phyloP scores from a whole-genome alignment of 2,888 invertebrate genomes.

The Caenorhabditis afra region DNA sequence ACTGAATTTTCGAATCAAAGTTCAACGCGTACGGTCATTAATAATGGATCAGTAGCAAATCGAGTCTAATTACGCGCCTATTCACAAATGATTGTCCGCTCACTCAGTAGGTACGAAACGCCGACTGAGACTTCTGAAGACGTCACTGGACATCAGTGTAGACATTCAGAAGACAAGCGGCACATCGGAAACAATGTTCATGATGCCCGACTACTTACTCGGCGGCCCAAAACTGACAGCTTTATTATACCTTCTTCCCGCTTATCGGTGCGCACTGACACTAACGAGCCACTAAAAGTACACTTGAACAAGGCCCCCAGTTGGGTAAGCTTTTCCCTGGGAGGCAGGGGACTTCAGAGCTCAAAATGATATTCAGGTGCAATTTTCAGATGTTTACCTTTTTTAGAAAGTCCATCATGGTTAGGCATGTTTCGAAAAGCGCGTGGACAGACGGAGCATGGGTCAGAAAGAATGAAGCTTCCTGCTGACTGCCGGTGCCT shows the following conservation, averaged over 20 bases:
- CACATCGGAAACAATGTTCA: constrained; percentile 9
- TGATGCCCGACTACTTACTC: constrained; percentile 24
- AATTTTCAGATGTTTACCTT: constrained; percentile 33
- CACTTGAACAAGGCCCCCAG: constrained; percentile 1
- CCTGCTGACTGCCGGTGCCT: background rate
- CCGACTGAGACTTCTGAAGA: background rate
- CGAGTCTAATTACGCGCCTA: constrained; percentile 15
- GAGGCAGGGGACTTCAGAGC: background rate
- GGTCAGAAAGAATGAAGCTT: constrained; percentile 16
- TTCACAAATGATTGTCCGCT: constrained; percentile 11
- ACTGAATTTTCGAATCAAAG: constrained; percentile 6
- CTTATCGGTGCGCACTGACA: constrained; percentile 30
- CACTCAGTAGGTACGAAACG: constrained; percentile 9
- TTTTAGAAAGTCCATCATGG: constrained; percentile 49
- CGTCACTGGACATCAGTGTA: constrained; percentile 4
- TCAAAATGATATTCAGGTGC: background rate
- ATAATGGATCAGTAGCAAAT: constrained; percentile 29
- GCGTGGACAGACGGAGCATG: constrained; percentile 23
- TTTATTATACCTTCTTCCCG: constrained; percentile 40
- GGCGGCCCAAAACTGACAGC: constrained; percentile 44
- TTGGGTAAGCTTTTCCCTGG: constrained; percentile 1
- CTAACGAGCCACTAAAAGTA: constrained; percentile 26
- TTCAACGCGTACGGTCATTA: constrained; percentile 29
- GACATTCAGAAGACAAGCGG: constrained; percentile 4
- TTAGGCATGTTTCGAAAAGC: constrained; percentile 41